Evolutionary conservation across 1,140 invertebrate genomes (phyloP).

Genomic region (Drosophila equinoxialis): DNA sequence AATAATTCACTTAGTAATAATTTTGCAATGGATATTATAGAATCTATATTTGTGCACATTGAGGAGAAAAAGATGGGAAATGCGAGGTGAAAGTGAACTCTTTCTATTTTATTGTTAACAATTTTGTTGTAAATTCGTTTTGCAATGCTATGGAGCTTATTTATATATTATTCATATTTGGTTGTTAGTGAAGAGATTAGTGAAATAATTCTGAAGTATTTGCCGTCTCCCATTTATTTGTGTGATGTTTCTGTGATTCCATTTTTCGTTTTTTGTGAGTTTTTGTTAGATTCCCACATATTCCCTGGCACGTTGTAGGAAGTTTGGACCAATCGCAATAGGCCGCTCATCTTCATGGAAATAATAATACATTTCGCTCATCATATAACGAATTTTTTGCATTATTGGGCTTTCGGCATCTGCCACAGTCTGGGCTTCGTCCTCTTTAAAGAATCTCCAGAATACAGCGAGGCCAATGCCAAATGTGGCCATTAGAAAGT

Average conservation of each 20-base stretch:
- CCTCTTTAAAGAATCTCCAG: background rate
- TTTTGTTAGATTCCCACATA: background rate
- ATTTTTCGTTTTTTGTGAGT: too few species aligned
- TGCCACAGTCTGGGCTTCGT: background rate
- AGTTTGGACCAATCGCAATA: background rate
- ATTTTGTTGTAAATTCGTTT: background rate
- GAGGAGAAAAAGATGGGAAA: too few species aligned
- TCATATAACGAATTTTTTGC: background rate
- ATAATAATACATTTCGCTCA: slow-evolving; percentile 13
- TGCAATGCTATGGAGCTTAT: background rate
- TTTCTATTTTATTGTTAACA: background rate
- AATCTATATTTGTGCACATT: background rate
- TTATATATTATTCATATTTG: background rate
- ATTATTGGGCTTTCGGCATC: background rate
- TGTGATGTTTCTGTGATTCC: background rate
- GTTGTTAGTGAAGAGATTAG: background rate
- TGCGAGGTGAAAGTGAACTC: too few species aligned
- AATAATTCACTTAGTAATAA: slow-evolving; percentile 42
- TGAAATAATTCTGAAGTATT: background rate
- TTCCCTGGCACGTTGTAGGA: background rate
- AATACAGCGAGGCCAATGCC: background rate
- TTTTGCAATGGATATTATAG: slow-evolving; percentile 33
- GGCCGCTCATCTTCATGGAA: background rate
- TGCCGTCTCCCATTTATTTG: background rate
- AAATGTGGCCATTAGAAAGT: background rate